These are phyloP conservation scores for Sphaeridia pumilis DNA, from an alignment of 2,888 invertebrate genomes.

Conservation along the genomic window DNA sequence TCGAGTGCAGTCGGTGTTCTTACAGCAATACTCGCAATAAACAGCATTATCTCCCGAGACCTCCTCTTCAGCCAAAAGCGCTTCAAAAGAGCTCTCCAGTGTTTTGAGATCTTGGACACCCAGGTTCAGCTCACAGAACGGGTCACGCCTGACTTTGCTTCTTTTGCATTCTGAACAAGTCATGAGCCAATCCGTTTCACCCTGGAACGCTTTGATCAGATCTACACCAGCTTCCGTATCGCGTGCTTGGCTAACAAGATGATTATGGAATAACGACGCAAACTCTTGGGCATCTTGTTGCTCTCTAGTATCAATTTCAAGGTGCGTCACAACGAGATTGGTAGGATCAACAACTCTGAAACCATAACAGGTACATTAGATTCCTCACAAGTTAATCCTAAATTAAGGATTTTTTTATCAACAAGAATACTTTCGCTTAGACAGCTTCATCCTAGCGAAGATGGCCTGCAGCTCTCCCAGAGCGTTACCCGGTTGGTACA, in stretches of 20 bases:
- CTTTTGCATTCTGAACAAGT: conserved; percentile 26
- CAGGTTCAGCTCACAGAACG: conserved; percentile 50
- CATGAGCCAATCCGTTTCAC: conserved; percentile 24
- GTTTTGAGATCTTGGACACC: conserved; percentile 46
- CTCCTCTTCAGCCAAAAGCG: conserved; percentile 49
- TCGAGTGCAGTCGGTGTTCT: conserved; percentile 48
- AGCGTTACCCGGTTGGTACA: conserved; percentile 41
- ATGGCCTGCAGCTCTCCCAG: conserved; percentile 49
- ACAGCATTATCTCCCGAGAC: conserved; percentile 50
- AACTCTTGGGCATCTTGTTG: conserved; percentile 57
- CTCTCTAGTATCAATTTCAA: conserved; percentile 43
- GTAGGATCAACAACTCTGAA: conserved; percentile 46
- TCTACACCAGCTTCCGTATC: conserved; percentile 11
- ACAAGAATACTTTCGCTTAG: conserved; percentile 41
- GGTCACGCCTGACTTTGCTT: conserved; percentile 17
- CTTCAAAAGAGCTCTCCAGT: conserved; percentile 45
- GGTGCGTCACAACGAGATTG: conserved; percentile 46
- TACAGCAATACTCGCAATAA: conserved; percentile 47
- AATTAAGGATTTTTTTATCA: not conserved
- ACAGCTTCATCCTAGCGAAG: conserved; percentile 50
- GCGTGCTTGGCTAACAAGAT: conserved; percentile 17
- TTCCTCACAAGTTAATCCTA: not conserved
- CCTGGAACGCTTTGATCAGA: conserved; percentile 21
- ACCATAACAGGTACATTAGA: conserved; percentile 6
- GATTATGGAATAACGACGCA: conserved; percentile 47